A percentile compares a stretch with the other conserved stretches of the same genome.
These are phyloP conservation scores for Cataglyphis altisquamis DNA, from an alignment of 2,888 invertebrate species.

Conservation along the genomic window DNA sequence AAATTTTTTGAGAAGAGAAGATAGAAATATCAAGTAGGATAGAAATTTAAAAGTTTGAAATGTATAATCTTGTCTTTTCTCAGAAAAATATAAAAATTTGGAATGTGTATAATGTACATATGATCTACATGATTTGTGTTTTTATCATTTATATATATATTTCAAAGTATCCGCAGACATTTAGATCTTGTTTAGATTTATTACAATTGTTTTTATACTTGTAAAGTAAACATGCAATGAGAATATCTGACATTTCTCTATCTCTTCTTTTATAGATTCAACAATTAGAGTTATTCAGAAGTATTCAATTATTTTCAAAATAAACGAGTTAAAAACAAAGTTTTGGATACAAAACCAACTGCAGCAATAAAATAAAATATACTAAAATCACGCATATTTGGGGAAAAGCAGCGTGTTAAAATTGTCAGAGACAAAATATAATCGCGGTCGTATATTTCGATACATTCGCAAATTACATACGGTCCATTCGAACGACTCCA, in stretches of 20 bases:
- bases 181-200: not conserved
- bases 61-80: conserved; percentile 9
- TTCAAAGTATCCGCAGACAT: not conserved
- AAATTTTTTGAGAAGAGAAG: not conserved
- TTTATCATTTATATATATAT: not conserved
- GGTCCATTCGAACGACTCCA: conserved; percentile 53
- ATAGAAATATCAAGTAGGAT: not conserved
- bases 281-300: not conserved
- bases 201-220: conserved; percentile 2
- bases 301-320: conserved; percentile 7
- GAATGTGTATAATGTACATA: not conserved
- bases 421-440: conserved; percentile 46
- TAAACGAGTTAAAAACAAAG: not conserved
- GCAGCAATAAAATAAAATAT: conserved; percentile 23
- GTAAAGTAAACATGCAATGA: not conserved
- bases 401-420: conserved; percentile 48
- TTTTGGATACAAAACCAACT: not conserved
- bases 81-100: conserved; percentile 11
- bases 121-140: not conserved
- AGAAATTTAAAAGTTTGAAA: conserved; percentile 3
- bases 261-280: not conserved
- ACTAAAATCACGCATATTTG: conserved; percentile 38
- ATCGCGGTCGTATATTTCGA: conserved; percentile 48
- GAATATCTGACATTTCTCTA: not conserved
- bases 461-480: conserved; percentile 48